Percentiles rank a stretch among this genome's conserved stretches.
These are phyloP conservation scores for Geodia barretti DNA, from an alignment of 37 sponge, comb jelly and placozoan genomes.

Conservation along the genomic window DNA sequence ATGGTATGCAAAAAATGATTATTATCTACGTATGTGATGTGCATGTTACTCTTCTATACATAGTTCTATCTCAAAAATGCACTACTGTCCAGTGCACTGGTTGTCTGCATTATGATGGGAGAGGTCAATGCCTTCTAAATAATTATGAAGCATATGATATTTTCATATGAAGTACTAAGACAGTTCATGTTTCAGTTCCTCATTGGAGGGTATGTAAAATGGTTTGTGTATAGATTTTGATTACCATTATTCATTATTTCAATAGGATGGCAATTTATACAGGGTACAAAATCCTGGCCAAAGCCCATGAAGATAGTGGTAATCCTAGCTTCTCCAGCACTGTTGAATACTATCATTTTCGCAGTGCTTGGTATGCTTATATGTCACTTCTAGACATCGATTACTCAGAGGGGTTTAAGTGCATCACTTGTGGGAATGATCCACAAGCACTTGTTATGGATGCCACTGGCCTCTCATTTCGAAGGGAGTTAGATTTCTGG, in stretches of 20 bases:
- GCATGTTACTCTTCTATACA: background rate
- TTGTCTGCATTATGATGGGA: background rate
- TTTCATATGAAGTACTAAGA: constrained; percentile 3
- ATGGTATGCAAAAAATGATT: background rate
- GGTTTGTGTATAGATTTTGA: background rate
- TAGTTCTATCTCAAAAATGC: background rate
- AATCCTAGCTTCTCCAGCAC: background rate
- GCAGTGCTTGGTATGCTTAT: constrained; percentile 14
- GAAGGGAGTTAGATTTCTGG: constrained; percentile 12
- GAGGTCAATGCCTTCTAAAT: background rate
- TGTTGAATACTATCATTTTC: constrained; percentile 10
- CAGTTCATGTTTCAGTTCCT: constrained; percentile 14
- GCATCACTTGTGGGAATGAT: background rate
- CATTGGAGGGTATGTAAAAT: constrained; percentile 3
- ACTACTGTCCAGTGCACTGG: constrained; percentile 1
- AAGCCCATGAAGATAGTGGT: background rate
- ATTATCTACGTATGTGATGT: background rate
- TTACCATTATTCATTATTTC: background rate
- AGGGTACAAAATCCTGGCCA: background rate
- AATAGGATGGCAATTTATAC: constrained; percentile 6
- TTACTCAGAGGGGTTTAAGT: background rate
- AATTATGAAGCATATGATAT: background rate
- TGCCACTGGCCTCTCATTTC: constrained; percentile 4
- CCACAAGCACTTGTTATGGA: background rate
- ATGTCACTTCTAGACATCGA: background rate